Evolutionary conservation across 1,140 invertebrate genomes (phyloP), one percentile per base, ranked within the genome.

Genomic region (Lerema accius): DNA sequence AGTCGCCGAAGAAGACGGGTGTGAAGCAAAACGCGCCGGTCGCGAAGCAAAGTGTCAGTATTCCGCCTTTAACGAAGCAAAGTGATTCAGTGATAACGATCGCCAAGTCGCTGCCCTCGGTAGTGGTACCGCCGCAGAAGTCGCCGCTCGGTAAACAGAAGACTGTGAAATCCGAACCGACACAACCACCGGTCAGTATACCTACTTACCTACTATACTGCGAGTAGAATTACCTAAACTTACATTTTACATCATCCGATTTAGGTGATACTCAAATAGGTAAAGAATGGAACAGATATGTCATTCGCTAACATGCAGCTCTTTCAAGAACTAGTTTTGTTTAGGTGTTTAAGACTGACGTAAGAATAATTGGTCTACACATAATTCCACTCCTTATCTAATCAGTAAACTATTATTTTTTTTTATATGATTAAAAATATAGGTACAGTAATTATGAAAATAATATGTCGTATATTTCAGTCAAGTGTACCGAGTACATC

Each of bases 61-160:
- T 53, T 17, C 51, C 67, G 42, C 63, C 63, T 9, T 37, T 71
- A 6, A 32, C 55, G 13, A 69, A 65, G 16, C 66, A 71, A 28
- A 63, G 58, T 59, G 68, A 73, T 0, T 56, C 74, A 43, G 59
- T 63, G 13, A 49, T 63, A 23, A 48, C 59, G 1, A 64, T 63
- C 17, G 51, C 72, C 0, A 77, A 80, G 10, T 58, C 80, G 0
- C 53, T 79, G 53, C 76, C 81, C 0, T 73, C 83, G 0, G 67
- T 81, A 0, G 76, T 86, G 1, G 61, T 80, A 0, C 42, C 80
- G 4, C 76, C 84, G 3, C 77, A 80, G 17, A 74, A 79, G 14
- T 78, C 83, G 4, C 83, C 82, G 14, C 61, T 87, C 3, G 69
- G 78, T 26, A 85, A 86, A 48, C 85, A 82, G 40, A 74, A 86